phyloP scores from a whole-genome alignment of 2,888 invertebrate genomes.

The Nezara viridula region DNA sequence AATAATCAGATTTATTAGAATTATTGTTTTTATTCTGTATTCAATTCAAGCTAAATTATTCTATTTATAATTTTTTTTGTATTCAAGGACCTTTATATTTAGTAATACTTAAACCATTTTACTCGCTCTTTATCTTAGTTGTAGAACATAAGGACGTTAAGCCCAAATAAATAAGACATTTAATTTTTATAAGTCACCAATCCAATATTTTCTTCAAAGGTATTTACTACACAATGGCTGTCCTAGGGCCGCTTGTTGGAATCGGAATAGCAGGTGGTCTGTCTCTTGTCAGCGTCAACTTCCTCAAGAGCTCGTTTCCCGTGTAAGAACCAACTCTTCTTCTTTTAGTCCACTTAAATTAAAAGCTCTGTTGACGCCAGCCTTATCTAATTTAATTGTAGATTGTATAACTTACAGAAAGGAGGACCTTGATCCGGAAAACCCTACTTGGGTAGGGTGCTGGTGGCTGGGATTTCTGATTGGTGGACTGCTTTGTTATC shows the following conservation, averaged over 20 bases:
- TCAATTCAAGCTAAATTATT: no score
- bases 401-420: not conserved
- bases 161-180: not conserved
- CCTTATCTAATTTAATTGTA: conserved; percentile 27
- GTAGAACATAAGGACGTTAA: no score
- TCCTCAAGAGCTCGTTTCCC: not conserved
- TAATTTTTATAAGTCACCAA: not conserved
- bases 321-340: not conserved
- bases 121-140: no score
- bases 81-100: no score
- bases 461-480: conserved; percentile 89
- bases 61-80: no score
- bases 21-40: no score
- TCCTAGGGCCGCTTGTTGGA: conserved; percentile 87
- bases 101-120: no score
- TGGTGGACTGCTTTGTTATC: conserved; percentile 76
- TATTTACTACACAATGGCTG: conserved; percentile 86
- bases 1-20: no score
- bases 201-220: conserved; percentile 71
- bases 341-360: not conserved
- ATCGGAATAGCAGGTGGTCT: conserved; percentile 87
- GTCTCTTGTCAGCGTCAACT: conserved; percentile 65
- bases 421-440: conserved; percentile 75
- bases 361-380: not conserved
- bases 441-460: conserved; percentile 86